These are phyloP conservation scores for Cebidichthys violaceus DNA, from an alignment of 2,113 vertebrate genomes.

Conservation along the genomic window DNA sequence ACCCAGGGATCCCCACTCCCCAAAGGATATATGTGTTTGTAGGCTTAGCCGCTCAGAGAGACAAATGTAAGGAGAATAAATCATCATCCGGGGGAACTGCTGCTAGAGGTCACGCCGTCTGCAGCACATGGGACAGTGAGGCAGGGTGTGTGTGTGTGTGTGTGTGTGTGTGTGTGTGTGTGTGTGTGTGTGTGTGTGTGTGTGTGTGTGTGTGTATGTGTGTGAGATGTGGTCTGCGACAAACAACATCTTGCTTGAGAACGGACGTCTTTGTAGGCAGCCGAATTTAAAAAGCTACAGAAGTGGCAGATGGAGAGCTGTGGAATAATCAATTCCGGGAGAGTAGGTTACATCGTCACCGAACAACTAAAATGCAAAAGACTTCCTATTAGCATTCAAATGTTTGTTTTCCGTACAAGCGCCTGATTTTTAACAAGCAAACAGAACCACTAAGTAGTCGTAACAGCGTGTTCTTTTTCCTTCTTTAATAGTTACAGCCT, in stretches of 20 bases:
- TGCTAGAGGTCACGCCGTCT: conserved; percentile 12
- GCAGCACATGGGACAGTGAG: conserved; percentile 5
- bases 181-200: too few relatives aligned
- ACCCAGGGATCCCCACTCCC: conserved; percentile 13
- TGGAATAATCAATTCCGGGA: conserved; percentile 33
- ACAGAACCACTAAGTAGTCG: not conserved
- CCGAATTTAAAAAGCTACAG: conserved; percentile 24
- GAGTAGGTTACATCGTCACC: conserved; percentile 27
- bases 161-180: too few relatives aligned
- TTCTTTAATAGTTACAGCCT: conserved; percentile 16
- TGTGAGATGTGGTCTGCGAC: conserved; percentile 1
- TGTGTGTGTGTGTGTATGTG: too few relatives aligned
- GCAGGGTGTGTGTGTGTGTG: not conserved
- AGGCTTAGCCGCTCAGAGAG: conserved; percentile 30
- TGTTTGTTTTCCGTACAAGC: conserved; percentile 34
- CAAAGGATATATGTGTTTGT: conserved; percentile 44
- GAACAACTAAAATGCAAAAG: conserved; percentile 34
- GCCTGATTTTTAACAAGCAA: conserved; percentile 23
- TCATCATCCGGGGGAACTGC: conserved; percentile 35
- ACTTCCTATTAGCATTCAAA: conserved; percentile 33
- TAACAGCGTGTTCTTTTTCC: conserved; percentile 21
- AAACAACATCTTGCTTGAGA: conserved; percentile 47
- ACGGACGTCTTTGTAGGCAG: conserved; percentile 13
- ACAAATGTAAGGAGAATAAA: conserved; percentile 59
- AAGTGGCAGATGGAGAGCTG: conserved; percentile 38